A percentile compares a stretch with the other conserved stretches of the same genome.
Evolutionary conservation across 2,113 vertebrate species (phyloP).

Genomic region (Myotis yumanensis): DNA sequence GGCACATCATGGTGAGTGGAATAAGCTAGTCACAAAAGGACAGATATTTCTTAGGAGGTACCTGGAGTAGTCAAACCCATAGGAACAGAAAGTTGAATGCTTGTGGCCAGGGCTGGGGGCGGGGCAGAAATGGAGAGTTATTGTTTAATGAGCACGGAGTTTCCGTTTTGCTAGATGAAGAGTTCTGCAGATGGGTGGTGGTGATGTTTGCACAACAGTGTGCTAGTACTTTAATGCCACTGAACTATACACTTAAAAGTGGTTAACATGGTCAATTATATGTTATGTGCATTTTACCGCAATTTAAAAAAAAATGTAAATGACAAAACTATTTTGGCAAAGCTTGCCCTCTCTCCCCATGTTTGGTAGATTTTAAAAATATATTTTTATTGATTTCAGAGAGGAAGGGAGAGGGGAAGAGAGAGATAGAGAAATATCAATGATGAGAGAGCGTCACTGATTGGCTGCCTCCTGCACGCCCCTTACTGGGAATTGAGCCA

Average conservation of each 20-base stretch:
- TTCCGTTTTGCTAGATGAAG: neutral
- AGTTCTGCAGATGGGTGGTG: neutral
- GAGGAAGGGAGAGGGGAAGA: no score
- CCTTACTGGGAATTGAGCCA: no score
- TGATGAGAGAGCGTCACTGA: no score
- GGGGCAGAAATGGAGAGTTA: neutral
- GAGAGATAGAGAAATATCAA: no score
- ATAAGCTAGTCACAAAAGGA: neutral
- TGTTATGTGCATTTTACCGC: neutral
- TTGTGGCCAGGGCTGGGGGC: neutral
- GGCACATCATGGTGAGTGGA: neutral
- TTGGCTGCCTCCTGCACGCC: no score
- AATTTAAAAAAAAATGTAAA: neutral
- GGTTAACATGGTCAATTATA: neutral
- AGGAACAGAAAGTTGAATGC: neutral
- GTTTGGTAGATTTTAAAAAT: neutral
- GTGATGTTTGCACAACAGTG: neutral
- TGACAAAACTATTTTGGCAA: neutral
- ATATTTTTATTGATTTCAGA: no score
- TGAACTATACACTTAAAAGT: neutral
- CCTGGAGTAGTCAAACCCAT: neutral
- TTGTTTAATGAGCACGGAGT: neutral
- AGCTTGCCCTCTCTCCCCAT: neutral
- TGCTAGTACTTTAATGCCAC: neutral
- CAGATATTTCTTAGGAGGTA: neutral